A percentile compares a stretch with the other conserved stretches of the same genome.
These are phyloP conservation scores for Luperina testacea DNA, from an alignment of 2,888 invertebrate genomes.

Conservation along the genomic window DNA sequence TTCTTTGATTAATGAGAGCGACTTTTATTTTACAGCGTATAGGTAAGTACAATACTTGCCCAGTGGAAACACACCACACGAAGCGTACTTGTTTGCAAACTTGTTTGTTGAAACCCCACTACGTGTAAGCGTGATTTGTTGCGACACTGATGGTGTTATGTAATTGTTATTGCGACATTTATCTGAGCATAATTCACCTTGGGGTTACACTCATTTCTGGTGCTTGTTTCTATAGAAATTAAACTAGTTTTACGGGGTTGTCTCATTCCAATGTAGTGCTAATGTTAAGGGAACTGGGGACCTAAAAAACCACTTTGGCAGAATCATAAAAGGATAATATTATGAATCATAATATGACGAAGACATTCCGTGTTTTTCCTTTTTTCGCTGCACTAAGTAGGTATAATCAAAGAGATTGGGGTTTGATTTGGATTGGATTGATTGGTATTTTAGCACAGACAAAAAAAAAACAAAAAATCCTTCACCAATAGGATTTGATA, in stretches of 20 bases:
- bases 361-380: no score
- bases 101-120: conserved; percentile 46
- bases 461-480: no score
- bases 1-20: background rate
- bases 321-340: no score
- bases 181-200: conserved; percentile 54
- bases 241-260: conserved; percentile 16
- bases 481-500: no score
- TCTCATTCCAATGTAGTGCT: background rate
- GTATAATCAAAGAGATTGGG: no score
- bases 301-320: no score
- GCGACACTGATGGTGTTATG: conserved; percentile 56
- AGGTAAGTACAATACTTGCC: conserved; percentile 4
- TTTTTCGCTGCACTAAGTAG: no score
- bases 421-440: no score
- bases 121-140: conserved; percentile 57
- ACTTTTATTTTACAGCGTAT: background rate
- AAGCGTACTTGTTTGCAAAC: conserved; percentile 51
- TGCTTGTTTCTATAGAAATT: conserved; percentile 43
- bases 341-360: no score
- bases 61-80: conserved; percentile 31
- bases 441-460: no score
- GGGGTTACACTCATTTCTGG: conserved; percentile 47
- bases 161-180: conserved; percentile 64
- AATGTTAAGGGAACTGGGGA: background rate